phyloP scores from a whole-genome alignment of 1,140 invertebrate genomes.

The Pygmarrhopalites habei region DNA sequence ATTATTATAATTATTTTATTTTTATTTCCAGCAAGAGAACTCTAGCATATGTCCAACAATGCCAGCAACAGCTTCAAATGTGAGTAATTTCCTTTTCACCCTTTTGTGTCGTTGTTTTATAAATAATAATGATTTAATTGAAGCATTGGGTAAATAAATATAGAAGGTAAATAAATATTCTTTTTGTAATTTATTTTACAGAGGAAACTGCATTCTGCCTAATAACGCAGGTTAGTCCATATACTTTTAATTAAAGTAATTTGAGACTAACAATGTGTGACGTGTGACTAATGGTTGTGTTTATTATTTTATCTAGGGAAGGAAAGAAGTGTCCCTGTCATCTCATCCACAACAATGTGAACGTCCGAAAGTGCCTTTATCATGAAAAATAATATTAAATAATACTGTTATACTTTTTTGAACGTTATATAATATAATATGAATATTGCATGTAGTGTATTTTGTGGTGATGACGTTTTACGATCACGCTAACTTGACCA shows the following conservation, averaged over 20 bases:
- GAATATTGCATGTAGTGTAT: neutral
- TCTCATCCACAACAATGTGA: too few species aligned
- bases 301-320: too few species aligned
- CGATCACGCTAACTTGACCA: neutral
- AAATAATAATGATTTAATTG: neutral
- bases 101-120: neutral
- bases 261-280: neutral
- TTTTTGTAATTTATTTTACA: neutral
- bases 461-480: neutral
- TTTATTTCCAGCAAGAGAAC: conserved; percentile 55
- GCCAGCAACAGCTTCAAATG: conserved; percentile 45
- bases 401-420: neutral
- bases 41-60: conserved; percentile 82
- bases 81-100: neutral
- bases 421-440: neutral
- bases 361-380: too few species aligned
- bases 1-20: too few species aligned
- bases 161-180: neutral
- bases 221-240: neutral
- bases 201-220: neutral
- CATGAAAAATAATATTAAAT: neutral
- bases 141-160: neutral
- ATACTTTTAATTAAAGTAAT: neutral
- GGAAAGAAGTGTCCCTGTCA: too few species aligned
- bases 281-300: neutral